Base-by-base conservation (phyloP, 2,113 vertebrate species). In the Lontra canadensis region DNA sequence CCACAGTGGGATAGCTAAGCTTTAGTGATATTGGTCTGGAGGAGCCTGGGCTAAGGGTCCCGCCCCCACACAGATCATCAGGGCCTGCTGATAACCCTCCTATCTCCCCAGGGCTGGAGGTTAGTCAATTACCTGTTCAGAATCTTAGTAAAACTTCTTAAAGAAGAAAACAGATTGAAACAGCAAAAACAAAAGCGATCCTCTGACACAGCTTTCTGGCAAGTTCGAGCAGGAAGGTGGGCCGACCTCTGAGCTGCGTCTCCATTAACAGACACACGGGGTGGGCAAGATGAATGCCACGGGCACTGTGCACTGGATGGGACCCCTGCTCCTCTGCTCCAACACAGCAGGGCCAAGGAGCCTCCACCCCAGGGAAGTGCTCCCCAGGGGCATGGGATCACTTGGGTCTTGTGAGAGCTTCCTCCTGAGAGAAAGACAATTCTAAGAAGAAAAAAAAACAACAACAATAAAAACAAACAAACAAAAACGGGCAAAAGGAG, bases 121-220 rank as follows among this genome's bases (percentile, higher is more conserved):
- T 79, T 49, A 36, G 15, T 90, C 57, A 80, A 39, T 26, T 1
- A 9, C 26, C 15, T 61, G 26, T 76, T 83, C 61, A 80, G 52
- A 85, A 52, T 84, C 79, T 90, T 69, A 61, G 20, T 63, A 49
- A 59, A 86, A 95, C 42, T 47, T 87, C 6, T 90, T 93, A n/a
- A 18, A 74, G 89, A 80, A 17, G 4, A 83, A 83, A 90, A 83
- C 20, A 69, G 15, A 69, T 65, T 29, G 39, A 79, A 94, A 90
- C 31, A n/a, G 23, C 57, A 82, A 92, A 73, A 94, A 69, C 86
- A 88, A 96, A 88, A 96, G 49, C 59, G 67, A 82, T 61, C 82
- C 78, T 88, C 91, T 73, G 65, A 81, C 81, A 78, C 52, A 90
- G 13, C 88, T 96, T 92, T 71, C 69, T 69, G 21, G 6, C 52